Base-by-base conservation (phyloP, 2,888 invertebrate genomes). In the Mythimna lalbum region DNA sequence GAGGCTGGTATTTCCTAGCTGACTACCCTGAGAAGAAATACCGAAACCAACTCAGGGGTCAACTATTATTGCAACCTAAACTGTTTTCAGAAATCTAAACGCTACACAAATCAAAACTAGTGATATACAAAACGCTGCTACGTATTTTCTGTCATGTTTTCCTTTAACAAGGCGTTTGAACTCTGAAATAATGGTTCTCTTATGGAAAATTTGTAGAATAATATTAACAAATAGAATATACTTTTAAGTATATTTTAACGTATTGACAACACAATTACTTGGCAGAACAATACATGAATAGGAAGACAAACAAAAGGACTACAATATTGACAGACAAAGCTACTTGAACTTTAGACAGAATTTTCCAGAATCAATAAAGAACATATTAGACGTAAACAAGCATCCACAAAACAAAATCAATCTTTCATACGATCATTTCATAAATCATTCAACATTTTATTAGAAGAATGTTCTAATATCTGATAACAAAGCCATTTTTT, bases 251-350 rank as follows among this genome's bases (percentile, higher is more conserved):
- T 10, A 12, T 19, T 2, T 3, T n/a, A 21, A n/a, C 4, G 6
- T 19, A 47, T 33, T 39, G 5, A 39, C 21, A 33, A 2, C 21
- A 63, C 39, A 73, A 69, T 31, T 17, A 1, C 31, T 7, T 12
- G 7, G 10, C 50, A 19, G n/a, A 36, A 75, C 43, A 65, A 65
- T 21, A 47, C 17, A 10, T 36, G 19, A 65, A 71, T 31, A 49
- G 17, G 19, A 71, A 75, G 19, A 27, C 53, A 12, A 14, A 4
- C 17, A 67, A 59, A 19, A 17, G 12, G 6, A 36, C 27, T 33
- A 56, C 56, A 56, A 56, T n/a, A 21, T n/a, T 6, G 17, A 6
- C 10, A n/a, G 7, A 23, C 7, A 53, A 19, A 55, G 27, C 9
- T 55, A 55, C 7, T 47, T 21, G 17, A 19, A 56, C 56, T 5